These are phyloP conservation scores for Argyresthia albistria DNA, from an alignment of 2,888 invertebrate genomes.

Conservation along the genomic window DNA sequence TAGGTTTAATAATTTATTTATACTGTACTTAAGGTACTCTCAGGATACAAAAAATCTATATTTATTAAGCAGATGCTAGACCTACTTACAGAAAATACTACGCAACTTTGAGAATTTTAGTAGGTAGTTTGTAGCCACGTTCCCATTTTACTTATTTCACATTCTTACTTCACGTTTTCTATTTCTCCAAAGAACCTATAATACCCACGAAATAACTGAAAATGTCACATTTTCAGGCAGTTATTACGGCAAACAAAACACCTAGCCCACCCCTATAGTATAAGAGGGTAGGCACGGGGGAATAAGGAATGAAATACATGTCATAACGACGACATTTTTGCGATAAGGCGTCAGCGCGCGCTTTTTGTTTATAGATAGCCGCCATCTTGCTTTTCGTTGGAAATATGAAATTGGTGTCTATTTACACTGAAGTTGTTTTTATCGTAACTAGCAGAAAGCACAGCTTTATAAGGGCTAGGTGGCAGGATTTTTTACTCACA, in stretches of 20 bases:
- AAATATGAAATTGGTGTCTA: not conserved
- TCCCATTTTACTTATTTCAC: not conserved
- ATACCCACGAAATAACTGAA: not conserved
- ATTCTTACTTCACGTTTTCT: not conserved
- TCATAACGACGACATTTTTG: slow-evolving; percentile 47
- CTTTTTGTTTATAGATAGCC: slow-evolving; percentile 42
- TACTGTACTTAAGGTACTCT: too few species aligned
- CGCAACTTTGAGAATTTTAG: too few species aligned
- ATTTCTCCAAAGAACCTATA: not conserved
- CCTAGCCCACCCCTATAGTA: slow-evolving; percentile 13
- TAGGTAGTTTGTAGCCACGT: too few species aligned
- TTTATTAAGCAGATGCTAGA: too few species aligned
- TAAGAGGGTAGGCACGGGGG: slow-evolving; percentile 28
- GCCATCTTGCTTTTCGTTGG: slow-evolving; percentile 33
- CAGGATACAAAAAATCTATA: too few species aligned
- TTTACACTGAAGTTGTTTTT: too few species aligned
- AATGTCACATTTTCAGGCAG: not conserved
- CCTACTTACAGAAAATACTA: too few species aligned
- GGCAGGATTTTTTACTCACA: too few species aligned
- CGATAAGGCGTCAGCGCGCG: slow-evolving; percentile 40
- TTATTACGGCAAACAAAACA: slow-evolving; percentile 25
- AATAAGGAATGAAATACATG: slow-evolving; percentile 39
- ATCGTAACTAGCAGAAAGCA: too few species aligned
- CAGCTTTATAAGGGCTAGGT: too few species aligned
- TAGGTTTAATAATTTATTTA: too few species aligned